These are phyloP conservation scores for Cephus runcator DNA, from an alignment of 2,888 invertebrate species.

Conservation along the genomic window DNA sequence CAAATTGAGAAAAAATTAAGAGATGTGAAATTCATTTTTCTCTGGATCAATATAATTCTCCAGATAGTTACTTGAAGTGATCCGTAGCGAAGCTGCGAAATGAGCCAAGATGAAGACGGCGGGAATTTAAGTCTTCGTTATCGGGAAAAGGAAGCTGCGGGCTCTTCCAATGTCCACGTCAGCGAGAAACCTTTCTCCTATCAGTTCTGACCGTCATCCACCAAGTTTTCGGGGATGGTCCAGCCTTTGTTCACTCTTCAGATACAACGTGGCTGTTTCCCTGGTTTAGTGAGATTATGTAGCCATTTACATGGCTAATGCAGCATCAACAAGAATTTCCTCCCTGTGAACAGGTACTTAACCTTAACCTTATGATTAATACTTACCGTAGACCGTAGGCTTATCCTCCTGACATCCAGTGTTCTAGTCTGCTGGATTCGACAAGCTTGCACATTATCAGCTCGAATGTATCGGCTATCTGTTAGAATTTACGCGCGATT, in stretches of 20 bases:
- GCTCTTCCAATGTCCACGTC: slow-evolving; percentile 40
- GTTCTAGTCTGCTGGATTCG: neutral
- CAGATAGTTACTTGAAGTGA: neutral
- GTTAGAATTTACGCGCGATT: slow-evolving; percentile 39
- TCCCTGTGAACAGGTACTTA: neutral
- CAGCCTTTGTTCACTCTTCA: neutral
- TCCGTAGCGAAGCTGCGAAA: neutral
- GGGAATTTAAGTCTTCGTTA: slow-evolving; percentile 51
- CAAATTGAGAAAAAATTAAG: neutral
- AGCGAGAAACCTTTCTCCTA: slow-evolving; percentile 31
- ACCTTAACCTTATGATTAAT: neutral
- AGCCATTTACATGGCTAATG: neutral
- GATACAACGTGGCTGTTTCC: neutral
- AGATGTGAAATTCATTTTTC: neutral
- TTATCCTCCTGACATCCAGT: neutral
- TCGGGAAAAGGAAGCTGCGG: slow-evolving; percentile 36
- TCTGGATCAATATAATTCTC: neutral
- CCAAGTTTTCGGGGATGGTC: neutral
- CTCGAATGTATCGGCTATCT: slow-evolving; percentile 42
- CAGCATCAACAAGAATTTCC: neutral
- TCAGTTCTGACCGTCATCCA: neutral
- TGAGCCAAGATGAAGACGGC: neutral
- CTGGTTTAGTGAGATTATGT: neutral
- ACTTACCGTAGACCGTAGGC: neutral
- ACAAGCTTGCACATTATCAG: slow-evolving; percentile 18